Percentiles rank a stretch among this genome's conserved stretches.
Conservation (phyloP, 1,140 invertebrate genomes). For the Gryon sp. region DNA sequence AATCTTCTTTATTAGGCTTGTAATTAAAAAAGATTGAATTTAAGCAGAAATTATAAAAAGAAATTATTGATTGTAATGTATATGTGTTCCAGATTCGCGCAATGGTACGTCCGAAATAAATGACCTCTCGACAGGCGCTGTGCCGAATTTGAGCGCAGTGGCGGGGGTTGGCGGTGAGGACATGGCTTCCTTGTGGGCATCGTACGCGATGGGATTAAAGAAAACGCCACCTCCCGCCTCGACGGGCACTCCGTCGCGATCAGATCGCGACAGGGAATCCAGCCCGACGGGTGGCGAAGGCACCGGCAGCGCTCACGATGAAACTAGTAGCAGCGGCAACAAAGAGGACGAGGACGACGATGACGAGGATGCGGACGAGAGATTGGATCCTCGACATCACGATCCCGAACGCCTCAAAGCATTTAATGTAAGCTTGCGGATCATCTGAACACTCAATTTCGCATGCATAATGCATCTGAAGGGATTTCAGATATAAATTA, state of each 20-base stretch:
- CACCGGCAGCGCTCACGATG: conserved; percentile 90
- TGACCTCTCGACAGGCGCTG: conserved; percentile 70
- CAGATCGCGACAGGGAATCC: conserved; percentile 82
- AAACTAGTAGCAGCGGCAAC: conserved; percentile 92
- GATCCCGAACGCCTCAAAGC: conserved; percentile 97
- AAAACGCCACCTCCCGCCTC: conserved; percentile 83
- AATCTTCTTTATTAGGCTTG: too few species aligned
- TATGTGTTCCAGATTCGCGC: conserved; percentile 74
- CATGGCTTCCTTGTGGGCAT: conserved; percentile 88
- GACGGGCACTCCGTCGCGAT: conserved; percentile 78
- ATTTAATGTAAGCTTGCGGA: conserved; percentile 90
- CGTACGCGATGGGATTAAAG: conserved; percentile 84
- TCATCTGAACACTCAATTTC: conserved; percentile 17
- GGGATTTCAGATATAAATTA: too few species aligned
- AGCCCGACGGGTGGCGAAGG: conserved; percentile 80
- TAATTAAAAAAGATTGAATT: too few species aligned
- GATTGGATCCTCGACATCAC: conserved; percentile 91
- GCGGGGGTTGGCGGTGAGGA: conserved; percentile 80
- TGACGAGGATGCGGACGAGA: conserved; percentile 94
- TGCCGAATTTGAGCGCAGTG: conserved; percentile 70
- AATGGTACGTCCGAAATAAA: conserved; percentile 75
- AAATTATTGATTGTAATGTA: too few species aligned
- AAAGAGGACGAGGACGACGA: conserved; percentile 97
- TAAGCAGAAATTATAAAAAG: too few species aligned
- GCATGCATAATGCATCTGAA: not conserved